These are phyloP conservation scores for Sicus ferrugineus DNA, from an alignment of 2,888 invertebrate genomes.

Conservation along the genomic window DNA sequence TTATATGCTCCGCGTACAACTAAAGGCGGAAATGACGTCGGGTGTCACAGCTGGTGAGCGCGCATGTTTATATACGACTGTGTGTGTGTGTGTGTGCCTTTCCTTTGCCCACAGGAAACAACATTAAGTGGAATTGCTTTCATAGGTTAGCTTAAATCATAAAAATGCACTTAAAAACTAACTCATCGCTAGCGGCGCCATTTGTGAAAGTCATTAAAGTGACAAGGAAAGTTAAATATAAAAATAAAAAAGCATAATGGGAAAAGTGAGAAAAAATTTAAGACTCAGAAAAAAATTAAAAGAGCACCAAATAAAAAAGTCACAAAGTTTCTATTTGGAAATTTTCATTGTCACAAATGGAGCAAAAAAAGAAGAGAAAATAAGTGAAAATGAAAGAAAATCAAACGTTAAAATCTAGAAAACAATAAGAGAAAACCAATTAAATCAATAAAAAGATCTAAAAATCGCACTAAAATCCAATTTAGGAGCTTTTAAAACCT, in stretches of 20 bases:
- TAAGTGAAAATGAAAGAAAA: too few species aligned
- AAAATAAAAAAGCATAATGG: not conserved
- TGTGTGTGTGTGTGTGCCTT: slow-evolving; percentile 30
- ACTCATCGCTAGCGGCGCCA: slow-evolving; percentile 2
- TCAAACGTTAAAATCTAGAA: not conserved
- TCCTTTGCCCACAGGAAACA: not conserved
- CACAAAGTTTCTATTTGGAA: not conserved
- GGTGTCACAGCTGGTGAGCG: slow-evolving; percentile 1
- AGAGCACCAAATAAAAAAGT: not conserved
- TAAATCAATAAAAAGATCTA: not conserved
- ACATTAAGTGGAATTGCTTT: slow-evolving; percentile 15
- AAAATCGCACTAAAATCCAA: not conserved
- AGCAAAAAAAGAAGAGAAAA: too few species aligned
- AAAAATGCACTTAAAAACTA: slow-evolving; percentile 14
- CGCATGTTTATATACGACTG: not conserved
- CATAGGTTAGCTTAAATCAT: slow-evolving; percentile 23
- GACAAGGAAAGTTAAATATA: slow-evolving; percentile 7
- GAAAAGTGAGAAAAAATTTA: not conserved
- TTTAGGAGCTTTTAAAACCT: not conserved
- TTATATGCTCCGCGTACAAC: slow-evolving; percentile 11
- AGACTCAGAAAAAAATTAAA: too few species aligned
- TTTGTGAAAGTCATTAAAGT: slow-evolving; percentile 34
- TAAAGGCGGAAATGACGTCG: slow-evolving; percentile 27
- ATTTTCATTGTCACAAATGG: too few species aligned
- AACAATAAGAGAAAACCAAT: not conserved